These are phyloP conservation scores for Acyrthosiphon pisum DNA, from an alignment of 1,140 invertebrate genomes.

Conservation along the genomic window DNA sequence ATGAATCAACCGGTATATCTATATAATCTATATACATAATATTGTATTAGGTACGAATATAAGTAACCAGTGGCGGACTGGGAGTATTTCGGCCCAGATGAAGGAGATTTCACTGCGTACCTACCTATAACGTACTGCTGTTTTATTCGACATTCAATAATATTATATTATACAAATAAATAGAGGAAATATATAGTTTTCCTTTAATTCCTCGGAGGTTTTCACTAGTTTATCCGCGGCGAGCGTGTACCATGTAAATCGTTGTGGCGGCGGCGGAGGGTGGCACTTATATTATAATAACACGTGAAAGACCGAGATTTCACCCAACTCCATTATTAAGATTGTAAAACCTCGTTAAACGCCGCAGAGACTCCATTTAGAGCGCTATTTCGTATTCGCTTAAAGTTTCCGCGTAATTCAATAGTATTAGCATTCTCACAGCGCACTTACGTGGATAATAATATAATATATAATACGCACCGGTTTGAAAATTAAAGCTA, in stretches of 20 bases:
- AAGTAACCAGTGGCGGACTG: too few relatives aligned
- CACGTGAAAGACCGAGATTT: neutral
- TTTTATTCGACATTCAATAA: too few relatives aligned
- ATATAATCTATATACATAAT: too few relatives aligned
- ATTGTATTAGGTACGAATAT: too few relatives aligned
- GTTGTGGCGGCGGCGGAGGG: neutral
- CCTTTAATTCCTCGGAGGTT: neutral
- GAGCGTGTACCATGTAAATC: neutral
- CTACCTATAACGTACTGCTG: too few relatives aligned
- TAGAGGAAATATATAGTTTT: neutral
- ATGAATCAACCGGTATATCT: too few relatives aligned
- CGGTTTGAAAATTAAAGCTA: neutral
- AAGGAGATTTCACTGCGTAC: too few relatives aligned
- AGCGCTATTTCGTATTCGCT: neutral
- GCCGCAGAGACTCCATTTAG: neutral
- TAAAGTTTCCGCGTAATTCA: slow-evolving; percentile 9
- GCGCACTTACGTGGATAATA: neutral
- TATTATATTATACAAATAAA: too few relatives aligned
- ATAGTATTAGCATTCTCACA: neutral
- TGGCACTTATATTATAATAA: neutral
- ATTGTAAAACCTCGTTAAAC: neutral
- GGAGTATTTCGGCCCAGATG: too few relatives aligned
- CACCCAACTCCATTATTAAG: neutral
- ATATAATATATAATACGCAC: neutral
- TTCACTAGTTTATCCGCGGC: neutral